Base-by-base conservation (phyloP, 2,113 vertebrate species). In the Brevimyrus niger region DNA sequence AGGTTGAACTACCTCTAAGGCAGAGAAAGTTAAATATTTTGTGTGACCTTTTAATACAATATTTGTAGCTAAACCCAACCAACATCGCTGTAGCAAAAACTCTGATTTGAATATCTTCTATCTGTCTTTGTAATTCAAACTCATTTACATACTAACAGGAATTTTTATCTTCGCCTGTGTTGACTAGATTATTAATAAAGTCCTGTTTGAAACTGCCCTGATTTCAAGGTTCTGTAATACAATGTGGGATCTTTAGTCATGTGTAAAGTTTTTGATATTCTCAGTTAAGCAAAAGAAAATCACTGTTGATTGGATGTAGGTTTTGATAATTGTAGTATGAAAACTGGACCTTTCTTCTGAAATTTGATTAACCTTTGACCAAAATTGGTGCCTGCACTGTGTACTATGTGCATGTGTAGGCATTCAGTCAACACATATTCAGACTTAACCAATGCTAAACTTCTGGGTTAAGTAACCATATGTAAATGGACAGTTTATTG, bases 71-170 rank as follows among this genome's bases (percentile, higher is more conserved):
- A 80, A 80, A 80, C 73, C 73, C 73, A 80, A 80, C 73, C 35
- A 17, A 38, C 73, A 42, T 80, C 42, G 69, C 69, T 4, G 35
- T 42, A 42, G 35, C 73, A 80, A 80, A 80, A 42, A 80, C n/a
- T 69, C 61, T 80, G 73, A 42, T 80, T 80, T 80, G 73, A 80
- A 80, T 80, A 80, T 80, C 13, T 80, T 19, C 73, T 42, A 80
- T 80, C 35, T 8, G 73, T 80, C 31, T 80, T 80, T 80, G 73
- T 80, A 80, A 80, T 80, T 80, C 73, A 80, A 42, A 80, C 73
- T 80, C 73, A 80, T 80, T 80, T 80, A 42, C 73, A 80, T 80
- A 80, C 73, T 80, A 80, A 80, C 73, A 80, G 73, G 35, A 80
- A 42, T 38, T 80, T 80, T 80, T 80, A 80, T 80, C 73, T 80